phyloP scores from a whole-genome alignment of 64 coral and sea anemone genomes.

The Cladopsammia gracilis region DNA sequence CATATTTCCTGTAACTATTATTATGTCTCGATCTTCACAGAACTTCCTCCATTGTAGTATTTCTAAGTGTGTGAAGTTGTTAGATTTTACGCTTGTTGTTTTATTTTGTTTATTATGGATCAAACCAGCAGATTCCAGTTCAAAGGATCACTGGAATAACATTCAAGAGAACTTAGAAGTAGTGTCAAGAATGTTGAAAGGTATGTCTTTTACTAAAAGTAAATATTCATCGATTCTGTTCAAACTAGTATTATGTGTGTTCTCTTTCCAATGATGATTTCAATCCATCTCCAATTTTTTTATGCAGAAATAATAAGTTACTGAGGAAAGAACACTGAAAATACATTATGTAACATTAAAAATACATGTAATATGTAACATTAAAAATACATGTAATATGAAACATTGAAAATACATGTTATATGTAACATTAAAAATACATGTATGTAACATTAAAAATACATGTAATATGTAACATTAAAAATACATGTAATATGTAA shows the following conservation, averaged over 20 bases:
- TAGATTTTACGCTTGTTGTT: background rate
- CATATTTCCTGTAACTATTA: too few species aligned
- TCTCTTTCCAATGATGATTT: conserved; percentile 7
- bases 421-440: too few species aligned
- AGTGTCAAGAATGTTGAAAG: conserved; percentile 21
- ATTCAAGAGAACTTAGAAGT: conserved; percentile 17
- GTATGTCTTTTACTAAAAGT: background rate
- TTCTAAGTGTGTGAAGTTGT: too few species aligned
- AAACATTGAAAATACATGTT: too few species aligned
- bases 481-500: too few species aligned
- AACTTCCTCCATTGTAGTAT: too few species aligned
- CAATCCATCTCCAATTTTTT: background rate
- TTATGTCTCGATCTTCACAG: too few species aligned
- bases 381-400: too few species aligned
- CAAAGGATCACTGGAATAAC: conserved; percentile 1
- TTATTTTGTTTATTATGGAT: background rate
- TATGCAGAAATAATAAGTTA: background rate
- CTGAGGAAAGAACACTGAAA: background rate
- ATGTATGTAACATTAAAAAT: too few species aligned
- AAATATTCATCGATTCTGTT: background rate
- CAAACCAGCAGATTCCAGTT: conserved; percentile 6
- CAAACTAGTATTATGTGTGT: background rate
- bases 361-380: too few species aligned
- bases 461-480: too few species aligned
- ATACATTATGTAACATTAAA: too few species aligned